Percentiles rank a stretch among this genome's conserved stretches.
Conservation (phyloP, 1,140 invertebrate species). For the Drosophila pachea region DNA sequence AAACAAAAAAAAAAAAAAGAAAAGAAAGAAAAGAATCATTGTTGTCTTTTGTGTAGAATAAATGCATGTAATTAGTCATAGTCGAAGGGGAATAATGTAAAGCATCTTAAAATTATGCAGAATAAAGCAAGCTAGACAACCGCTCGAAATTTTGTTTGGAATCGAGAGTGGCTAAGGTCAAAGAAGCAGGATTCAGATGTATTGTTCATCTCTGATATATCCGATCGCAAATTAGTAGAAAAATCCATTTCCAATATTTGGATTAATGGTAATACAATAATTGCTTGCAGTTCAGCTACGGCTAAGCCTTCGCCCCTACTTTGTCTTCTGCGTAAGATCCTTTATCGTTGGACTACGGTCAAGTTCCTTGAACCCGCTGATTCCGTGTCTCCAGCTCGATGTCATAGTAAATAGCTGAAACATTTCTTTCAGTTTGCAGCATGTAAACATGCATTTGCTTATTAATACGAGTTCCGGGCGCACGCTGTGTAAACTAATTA, state of each 20-base stretch:
- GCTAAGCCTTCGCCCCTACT: too few species aligned
- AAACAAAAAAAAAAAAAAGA: not conserved
- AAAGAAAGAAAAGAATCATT: slow-evolving; percentile 11
- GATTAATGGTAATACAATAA: too few species aligned
- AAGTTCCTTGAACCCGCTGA: slow-evolving; percentile 63
- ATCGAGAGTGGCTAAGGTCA: too few species aligned
- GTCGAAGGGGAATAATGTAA: slow-evolving; percentile 18
- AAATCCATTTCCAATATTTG: too few species aligned
- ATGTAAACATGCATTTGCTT: slow-evolving; percentile 56
- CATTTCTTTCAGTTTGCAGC: slow-evolving; percentile 22
- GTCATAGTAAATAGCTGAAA: not conserved
- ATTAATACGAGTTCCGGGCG: slow-evolving; percentile 49
- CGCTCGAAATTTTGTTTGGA: too few species aligned
- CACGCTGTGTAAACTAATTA: slow-evolving; percentile 61
- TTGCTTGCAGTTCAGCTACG: too few species aligned
- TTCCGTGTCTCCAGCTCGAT: not conserved
- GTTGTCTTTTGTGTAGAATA: slow-evolving; percentile 48
- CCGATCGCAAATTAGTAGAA: too few species aligned
- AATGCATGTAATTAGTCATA: slow-evolving; percentile 60
- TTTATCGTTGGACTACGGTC: slow-evolving; percentile 25
- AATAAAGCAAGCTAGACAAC: slow-evolving; percentile 4
- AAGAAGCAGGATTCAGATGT: too few species aligned
- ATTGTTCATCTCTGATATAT: too few species aligned
- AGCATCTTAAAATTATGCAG: slow-evolving; percentile 28
- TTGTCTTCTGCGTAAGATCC: too few species aligned